Conservation (phyloP, 2,113 vertebrate genomes). For the Condylura cristata region DNA sequence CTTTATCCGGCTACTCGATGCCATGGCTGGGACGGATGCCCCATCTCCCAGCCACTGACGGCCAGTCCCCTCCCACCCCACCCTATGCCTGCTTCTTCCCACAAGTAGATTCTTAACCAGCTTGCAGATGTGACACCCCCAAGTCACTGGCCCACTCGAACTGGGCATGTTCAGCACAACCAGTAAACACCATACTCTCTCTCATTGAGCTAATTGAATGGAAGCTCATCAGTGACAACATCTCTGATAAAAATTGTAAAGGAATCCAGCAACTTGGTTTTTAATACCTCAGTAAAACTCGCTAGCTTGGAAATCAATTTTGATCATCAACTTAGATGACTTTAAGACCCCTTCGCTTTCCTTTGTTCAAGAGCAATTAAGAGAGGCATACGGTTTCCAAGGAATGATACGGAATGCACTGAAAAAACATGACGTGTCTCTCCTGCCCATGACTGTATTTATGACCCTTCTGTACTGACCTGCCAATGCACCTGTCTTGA, state of each 20-base stretch:
- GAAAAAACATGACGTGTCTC: neutral
- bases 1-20: neutral
- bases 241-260: neutral
- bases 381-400: neutral
- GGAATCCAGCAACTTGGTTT: neutral
- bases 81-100: neutral
- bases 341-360: neutral
- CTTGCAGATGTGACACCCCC: neutral
- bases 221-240: neutral
- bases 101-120: neutral
- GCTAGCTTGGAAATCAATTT: constrained; percentile 41
- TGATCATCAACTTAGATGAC: neutral
- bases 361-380: neutral
- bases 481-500: neutral
- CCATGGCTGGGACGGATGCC: fast-evolving
- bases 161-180: neutral
- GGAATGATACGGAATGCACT: neutral
- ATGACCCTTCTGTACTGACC: neutral
- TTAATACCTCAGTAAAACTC: neutral
- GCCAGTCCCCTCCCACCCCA: too few species aligned
- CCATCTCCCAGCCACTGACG: too few species aligned
- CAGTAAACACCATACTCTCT: neutral
- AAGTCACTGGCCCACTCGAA: neutral
- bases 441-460: neutral
- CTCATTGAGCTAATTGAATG: neutral